These are phyloP conservation scores for Ridgeia piscesae DNA, from an alignment of 1,140 invertebrate genomes.

Conservation along the genomic window DNA sequence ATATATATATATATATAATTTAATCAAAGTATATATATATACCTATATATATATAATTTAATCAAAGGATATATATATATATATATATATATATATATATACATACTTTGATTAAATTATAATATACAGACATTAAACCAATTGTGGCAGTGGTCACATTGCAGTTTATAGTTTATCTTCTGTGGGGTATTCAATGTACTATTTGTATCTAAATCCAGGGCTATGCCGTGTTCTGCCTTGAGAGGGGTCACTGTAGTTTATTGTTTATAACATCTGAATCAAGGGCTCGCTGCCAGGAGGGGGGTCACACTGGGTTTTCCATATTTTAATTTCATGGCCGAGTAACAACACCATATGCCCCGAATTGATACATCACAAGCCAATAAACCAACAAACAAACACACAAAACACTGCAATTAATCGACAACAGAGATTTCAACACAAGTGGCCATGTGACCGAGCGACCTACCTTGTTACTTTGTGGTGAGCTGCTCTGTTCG, in stretches of 20 bases:
- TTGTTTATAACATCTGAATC: not conserved
- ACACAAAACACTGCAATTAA: not conserved
- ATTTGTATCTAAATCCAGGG: no score
- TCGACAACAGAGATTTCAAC: not conserved
- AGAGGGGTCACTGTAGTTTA: not conserved
- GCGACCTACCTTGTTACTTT: constrained; percentile 1
- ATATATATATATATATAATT: no score
- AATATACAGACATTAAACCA: no score
- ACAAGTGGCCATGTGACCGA: not conserved
- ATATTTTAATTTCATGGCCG: not conserved
- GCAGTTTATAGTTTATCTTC: no score
- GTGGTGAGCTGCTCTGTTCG: constrained; percentile 17
- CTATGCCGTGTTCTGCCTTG: no score
- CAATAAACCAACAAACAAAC: not conserved
- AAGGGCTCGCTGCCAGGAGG: not conserved
- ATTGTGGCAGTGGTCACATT: no score
- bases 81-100: no score
- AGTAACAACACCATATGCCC: not conserved
- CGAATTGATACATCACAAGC: not conserved
- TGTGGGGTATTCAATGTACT: no score
- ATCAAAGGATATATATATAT: no score
- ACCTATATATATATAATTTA: no score
- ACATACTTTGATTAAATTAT: no score
- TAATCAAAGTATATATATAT: no score
- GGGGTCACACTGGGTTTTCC: not conserved